Evolutionary conservation across 2,888 invertebrate genomes (phyloP).

Genomic region (Bedellia somnulentella): DNA sequence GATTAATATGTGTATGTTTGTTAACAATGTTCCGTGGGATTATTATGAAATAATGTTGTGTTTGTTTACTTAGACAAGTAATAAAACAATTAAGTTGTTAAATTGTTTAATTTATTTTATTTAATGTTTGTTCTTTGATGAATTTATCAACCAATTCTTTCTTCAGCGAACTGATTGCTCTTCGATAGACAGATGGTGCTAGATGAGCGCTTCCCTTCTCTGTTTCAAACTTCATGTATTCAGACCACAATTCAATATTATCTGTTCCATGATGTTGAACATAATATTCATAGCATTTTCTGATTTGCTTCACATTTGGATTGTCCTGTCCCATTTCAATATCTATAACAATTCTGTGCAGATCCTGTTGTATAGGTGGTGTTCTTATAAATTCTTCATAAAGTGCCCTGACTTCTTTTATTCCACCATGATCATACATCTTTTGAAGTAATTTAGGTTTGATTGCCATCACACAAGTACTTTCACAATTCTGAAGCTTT

Average conservation of each 20-base stretch:
- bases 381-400: slow-evolving; percentile 63
- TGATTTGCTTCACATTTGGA: slow-evolving; percentile 46
- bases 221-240: slow-evolving; percentile 72
- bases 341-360: slow-evolving; percentile 66
- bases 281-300: slow-evolving; percentile 65
- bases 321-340: slow-evolving; percentile 49
- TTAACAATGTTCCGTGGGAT: no score
- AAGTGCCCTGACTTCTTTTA: slow-evolving; percentile 61
- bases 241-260: slow-evolving; percentile 71
- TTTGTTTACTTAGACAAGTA: no score
- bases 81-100: no score
- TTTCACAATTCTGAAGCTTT: slow-evolving; percentile 47
- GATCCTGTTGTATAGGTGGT: slow-evolving; percentile 61
- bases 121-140: slow-evolving; percentile 51
- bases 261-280: slow-evolving; percentile 67
- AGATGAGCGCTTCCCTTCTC: slow-evolving; percentile 60
- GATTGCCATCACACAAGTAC: slow-evolving; percentile 45
- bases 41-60: no score
- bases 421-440: slow-evolving; percentile 44
- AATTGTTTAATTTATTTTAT: slow-evolving; percentile 45
- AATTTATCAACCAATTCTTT: slow-evolving; percentile 54
- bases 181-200: slow-evolving; percentile 58
- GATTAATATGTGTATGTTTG: slow-evolving; percentile 43
- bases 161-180: slow-evolving; percentile 64
- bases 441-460: slow-evolving; percentile 66